Base-by-base conservation (phyloP, 37 sponge, comb jelly and placozoan species). In the Bolinopsis microptera region DNA sequence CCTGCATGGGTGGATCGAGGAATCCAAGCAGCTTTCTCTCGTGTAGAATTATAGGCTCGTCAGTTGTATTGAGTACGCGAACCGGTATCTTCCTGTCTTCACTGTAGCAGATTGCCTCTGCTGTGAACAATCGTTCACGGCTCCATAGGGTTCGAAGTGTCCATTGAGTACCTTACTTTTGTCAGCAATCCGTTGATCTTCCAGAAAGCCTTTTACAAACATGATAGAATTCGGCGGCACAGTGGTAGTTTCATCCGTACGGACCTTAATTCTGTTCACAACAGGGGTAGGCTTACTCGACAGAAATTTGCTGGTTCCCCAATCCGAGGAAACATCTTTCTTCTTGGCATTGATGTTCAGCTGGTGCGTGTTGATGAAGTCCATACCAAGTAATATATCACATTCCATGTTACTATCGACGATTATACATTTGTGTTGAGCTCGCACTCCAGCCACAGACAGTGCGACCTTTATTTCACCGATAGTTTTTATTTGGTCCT, bases 341-440 rank as follows among this genome's bases (percentile, higher is more conserved):
- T 32, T 22, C 35, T 35, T 35, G 1, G 38, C 38, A 35, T 80
- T 32, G 82, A 80, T 32, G 38, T 32, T 80, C 23, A 80, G 37
- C 37, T 35, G 21, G 23, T 80, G 82, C 1, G 36, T 33, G 36
- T 35, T 35, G 38, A 86, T 22, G 61, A 86, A 86, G 30, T 86
- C 90, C 90, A 86, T 41, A 30, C 90, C 90, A 0, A 86, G 90
- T 16, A 86, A 48, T 39, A 86, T 34, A 27, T 86, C 90, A 27
- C n/a, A 41, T 86, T 86, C 90, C 90, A 86, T 86, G 27, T 39
- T 8, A n/a, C 30, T 27, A 39, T 0, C 90, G 38, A 86, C 41
- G 0, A 86, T 38, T 22, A 86, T 86, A 48, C 90, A 86, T 48
- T 2, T 86, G 90, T 86, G 90, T 5, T 5, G 61, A 21, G 31